These are phyloP conservation scores for Protonibea diacanthus DNA, from an alignment of 2,797 vertebrate genomes.

Conservation along the genomic window DNA sequence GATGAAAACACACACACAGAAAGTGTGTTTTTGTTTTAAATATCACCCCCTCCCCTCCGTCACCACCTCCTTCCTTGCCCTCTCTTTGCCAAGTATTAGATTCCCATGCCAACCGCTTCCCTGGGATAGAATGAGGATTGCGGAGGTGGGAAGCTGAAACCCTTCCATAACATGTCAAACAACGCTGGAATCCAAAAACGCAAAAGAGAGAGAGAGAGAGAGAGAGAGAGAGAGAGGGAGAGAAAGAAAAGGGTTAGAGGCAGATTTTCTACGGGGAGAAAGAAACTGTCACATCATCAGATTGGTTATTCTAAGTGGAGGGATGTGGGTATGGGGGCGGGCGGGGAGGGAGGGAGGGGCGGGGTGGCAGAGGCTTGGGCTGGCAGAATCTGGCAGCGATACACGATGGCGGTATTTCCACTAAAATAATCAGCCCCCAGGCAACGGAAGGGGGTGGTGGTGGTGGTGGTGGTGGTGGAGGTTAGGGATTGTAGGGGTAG, in stretches of 20 bases:
- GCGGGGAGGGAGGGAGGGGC: constrained; percentile 67
- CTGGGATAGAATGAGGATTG: constrained; percentile 86
- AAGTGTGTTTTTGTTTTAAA: constrained; percentile 58
- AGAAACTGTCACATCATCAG: constrained; percentile 89
- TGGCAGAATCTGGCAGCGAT: constrained; percentile 84
- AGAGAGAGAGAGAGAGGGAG: too few species aligned
- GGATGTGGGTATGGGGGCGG: constrained; percentile 81
- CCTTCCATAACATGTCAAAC: constrained; percentile 87
- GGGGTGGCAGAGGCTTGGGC: constrained; percentile 78
- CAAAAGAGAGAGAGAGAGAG: constrained; percentile 63
- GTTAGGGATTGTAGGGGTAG: constrained; percentile 81
- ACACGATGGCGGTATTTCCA: constrained; percentile 80
- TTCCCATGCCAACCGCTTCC: constrained; percentile 83
- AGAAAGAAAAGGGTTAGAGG: constrained; percentile 78
- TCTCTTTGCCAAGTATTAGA: constrained; percentile 84
- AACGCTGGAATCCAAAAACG: constrained; percentile 82
- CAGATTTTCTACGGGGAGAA: constrained; percentile 84
- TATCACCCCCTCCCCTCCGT: constrained; percentile 59
- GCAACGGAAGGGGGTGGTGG: constrained; percentile 77
- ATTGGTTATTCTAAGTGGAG: constrained; percentile 83
- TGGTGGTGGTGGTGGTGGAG: constrained; percentile 43
- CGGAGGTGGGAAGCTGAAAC: constrained; percentile 86
- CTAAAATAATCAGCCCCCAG: constrained; percentile 86
- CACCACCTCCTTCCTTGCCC: constrained; percentile 71
- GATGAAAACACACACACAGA: constrained; percentile 46